Evolutionary conservation across 2,113 vertebrate genomes (phyloP).

Genomic region (Hemiprocne comata): DNA sequence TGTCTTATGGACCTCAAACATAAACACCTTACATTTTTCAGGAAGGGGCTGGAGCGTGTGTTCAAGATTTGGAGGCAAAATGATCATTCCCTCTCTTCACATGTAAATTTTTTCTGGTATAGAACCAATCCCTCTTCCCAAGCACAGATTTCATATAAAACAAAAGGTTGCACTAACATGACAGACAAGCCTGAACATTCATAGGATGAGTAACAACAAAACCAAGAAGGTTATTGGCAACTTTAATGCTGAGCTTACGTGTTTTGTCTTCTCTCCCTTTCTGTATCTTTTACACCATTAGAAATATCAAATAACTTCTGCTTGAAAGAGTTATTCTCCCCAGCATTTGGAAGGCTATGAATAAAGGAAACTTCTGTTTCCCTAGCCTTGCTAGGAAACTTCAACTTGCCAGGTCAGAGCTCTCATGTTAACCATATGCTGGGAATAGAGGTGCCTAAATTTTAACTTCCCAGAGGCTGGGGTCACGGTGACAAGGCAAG

Average conservation of each 20-base stretch:
- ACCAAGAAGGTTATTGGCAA: neutral
- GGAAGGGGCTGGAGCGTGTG: neutral
- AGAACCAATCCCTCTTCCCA: constrained; percentile 16
- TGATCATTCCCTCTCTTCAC: neutral
- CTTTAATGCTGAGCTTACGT: neutral
- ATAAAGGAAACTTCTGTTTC: neutral
- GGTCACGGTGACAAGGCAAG: neutral
- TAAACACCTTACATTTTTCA: neutral
- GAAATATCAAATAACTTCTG: neutral
- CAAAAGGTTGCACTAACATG: neutral
- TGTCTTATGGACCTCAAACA: neutral
- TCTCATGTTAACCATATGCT: neutral
- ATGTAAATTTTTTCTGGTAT: neutral
- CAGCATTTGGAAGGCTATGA: neutral
- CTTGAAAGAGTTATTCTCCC: neutral
- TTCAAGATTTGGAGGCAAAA: neutral
- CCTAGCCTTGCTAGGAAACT: neutral
- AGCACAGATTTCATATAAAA: constrained; percentile 19
- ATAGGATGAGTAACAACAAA: constrained; percentile 21
- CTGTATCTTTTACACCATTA: neutral
- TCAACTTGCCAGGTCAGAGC: neutral
- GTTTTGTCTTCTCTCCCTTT: neutral
- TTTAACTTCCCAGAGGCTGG: neutral
- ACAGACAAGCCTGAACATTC: constrained; percentile 40
- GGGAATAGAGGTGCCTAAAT: neutral